Evolutionary conservation across 2,113 vertebrate species (phyloP), one percentile per base, ranked within the genome.

Genomic region (Sturnus vulgaris): DNA sequence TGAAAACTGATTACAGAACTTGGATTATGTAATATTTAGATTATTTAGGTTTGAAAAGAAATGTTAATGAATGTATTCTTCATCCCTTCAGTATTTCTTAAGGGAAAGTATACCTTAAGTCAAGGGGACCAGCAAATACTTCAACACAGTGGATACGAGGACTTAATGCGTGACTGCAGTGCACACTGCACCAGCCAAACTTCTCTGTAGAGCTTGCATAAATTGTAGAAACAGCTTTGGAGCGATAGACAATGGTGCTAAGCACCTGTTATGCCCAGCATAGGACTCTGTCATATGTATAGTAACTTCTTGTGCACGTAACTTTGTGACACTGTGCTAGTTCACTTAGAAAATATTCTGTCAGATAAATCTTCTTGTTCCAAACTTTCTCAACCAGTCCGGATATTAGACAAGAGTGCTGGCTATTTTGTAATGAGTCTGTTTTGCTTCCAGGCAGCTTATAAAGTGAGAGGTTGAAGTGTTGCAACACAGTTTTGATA

Each of bases 371-470:
- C 37, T 82, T 95, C 83, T 72, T 77, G 56, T 80, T 87, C 35
- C 81, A 65, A 90, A 90, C 49, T 93, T 69, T 92, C 72, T 92
- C 91, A 93, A 3, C 55, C 59, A 77, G 37, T 92, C 61, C 7
- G 2, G 68, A 69, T 83, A 65, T 91, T 95, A 94, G 90, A 94
- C 57, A 93, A 82, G 69, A 83, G 44, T 31, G 28, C 66, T 75
- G 64, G 57, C 75, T 70, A 15, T 61, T 93, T 92, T 81, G 69
- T 91, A 95, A 90, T 72, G 59, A 91, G 88, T 86, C 91, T 91
- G 53, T 75, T 96, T 96, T 86, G 49, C 81, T 95, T 88, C 60
- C 83, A 97, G 82, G 90, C 94, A 97, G 87, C 82, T 96, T 83
- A 61, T 90, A 94, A 92, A 96, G 72, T 91, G 89, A 70, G 92